Evolutionary conservation across 2,113 vertebrate genomes (phyloP), one percentile per base, ranked within the genome.

Genomic region (Strix aluco): DNA sequence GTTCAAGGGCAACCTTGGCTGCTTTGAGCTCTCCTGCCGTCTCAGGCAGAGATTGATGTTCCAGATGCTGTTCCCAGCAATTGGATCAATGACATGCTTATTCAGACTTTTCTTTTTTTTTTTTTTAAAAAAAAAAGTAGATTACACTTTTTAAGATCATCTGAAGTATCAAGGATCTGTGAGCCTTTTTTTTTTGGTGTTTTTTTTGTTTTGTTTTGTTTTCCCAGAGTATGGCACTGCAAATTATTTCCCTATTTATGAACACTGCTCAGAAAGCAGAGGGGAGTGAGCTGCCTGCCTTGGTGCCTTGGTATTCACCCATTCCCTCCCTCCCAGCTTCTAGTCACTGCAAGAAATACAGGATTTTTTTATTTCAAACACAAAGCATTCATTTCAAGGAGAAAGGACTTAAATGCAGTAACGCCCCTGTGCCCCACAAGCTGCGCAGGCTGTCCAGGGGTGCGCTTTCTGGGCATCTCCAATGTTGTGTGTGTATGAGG

Each of bases 21-120:
- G 96, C 94, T 95, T 80, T 70, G 69, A 94, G 95, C 75, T 94
- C 90, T 86, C 71, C 80, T 90, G 90, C 94, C 91, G 73, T 77
- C 92, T 79, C 83, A 72, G 86, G 62, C 89, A 75, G 90, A 91
- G 91, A 92, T 25, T 85, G 95, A 87, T 92, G 89, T 95, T 95
- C 95, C 95, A 96, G 96, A 94, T 95, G 94, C 96, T 89, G 62
- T 94, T 97, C 89, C 90, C 86, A 92, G 73, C 83, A 61, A 26
- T 66, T 2, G 0, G 70, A 94, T 97, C 94, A 95, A 79, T 91
- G 90, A 47, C 4, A 22, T 61, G 49, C 78, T 95, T 92, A 77
- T 93, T 94, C 94, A 82, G 78, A 58, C 49, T 91, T 95, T 15
- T 70, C 62, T 54, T 87, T 90, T 96, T 51, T 57, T 30, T 84